Conservation (phyloP, 2,113 vertebrate species). For the Anoplopoma fimbria region DNA sequence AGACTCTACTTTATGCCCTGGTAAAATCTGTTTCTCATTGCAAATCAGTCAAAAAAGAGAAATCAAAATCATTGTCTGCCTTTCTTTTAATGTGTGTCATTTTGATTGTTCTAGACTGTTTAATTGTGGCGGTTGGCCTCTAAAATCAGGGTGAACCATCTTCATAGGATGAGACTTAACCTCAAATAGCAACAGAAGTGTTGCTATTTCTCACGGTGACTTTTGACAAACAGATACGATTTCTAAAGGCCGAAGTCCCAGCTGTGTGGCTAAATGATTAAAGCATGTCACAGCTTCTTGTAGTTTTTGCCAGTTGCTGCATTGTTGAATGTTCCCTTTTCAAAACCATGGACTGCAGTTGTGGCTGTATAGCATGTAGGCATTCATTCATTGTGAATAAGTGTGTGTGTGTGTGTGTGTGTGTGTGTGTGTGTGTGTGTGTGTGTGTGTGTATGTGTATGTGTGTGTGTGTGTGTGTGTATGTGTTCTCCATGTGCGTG, state of each 20-base stretch:
- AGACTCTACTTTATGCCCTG: not conserved
- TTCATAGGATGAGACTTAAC: not conserved
- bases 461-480: constrained; percentile 17
- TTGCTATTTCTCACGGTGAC: too few relatives aligned
- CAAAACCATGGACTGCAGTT: constrained; percentile 10
- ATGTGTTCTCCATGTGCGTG: too few relatives aligned
- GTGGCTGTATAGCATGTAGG: not conserved
- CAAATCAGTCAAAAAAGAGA: not conserved
- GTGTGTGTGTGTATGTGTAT: not conserved
- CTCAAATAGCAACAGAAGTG: not conserved
- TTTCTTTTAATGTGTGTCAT: not conserved
- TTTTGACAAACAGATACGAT: not conserved
- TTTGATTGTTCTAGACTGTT: not conserved
- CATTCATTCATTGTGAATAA: constrained; percentile 13
- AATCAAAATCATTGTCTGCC: not conserved
- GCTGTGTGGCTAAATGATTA: not conserved
- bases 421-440: constrained; percentile 8
- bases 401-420: constrained; percentile 7
- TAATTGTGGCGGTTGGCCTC: not conserved
- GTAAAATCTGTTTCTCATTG: not conserved
- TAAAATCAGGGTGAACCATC: not conserved
- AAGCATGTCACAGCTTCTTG: not conserved
- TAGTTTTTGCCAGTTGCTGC: not conserved
- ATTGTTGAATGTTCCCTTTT: constrained; percentile 47
- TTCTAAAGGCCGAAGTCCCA: not conserved